Base-by-base conservation (phyloP, 2,113 vertebrate species). In the Cyprinus carpio region DNA sequence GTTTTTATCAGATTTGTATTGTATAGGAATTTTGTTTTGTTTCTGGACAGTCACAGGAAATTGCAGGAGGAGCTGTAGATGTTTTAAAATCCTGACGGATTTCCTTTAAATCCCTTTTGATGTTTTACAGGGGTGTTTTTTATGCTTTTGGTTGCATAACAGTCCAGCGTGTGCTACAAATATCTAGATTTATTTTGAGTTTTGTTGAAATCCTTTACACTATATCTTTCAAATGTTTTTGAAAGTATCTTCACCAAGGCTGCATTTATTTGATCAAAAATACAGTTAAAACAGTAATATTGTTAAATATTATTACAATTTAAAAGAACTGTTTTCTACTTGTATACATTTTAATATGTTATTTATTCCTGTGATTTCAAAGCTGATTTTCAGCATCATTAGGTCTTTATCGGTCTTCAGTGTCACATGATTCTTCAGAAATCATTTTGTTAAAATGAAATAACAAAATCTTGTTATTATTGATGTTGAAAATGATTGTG, bases 61-160 rank as follows among this genome's bases (percentile, higher is more conserved):
- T 75, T 43, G 46, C 40, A 75, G 46, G 23, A 40, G 37, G 71
- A 49, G n/a, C 40, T 15, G 71, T 74, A 23, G 71, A 20, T 43
- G 71, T 74, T 74, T 74, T 74, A n/a, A 69, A 74, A 74, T 74
- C 37, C 37, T 46, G 20, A 23, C 11, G 11, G 37, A 46, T 74
- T 75, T 75, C 2, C 13, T 75, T 46, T 46, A 75, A 75, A 75
- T 46, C 40, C 40, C 72, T 49, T 71, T 75, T 75, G 40, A 43
- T 75, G 71, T 25, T 75, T 2, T 43, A 27, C 43, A 25, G 72
- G 23, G n/a, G 25, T 75, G 12, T 75, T 25, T 40, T 40, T 46
- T 16, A 75, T 49, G n/a, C 11, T 75, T 7, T 75, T 75, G 11
- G 6, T 16, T 8, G 25, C 72, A 75, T 43, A 27, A 49, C 37